Conservation (phyloP, 2,113 vertebrate species). For the Nycticorax nycticorax region DNA sequence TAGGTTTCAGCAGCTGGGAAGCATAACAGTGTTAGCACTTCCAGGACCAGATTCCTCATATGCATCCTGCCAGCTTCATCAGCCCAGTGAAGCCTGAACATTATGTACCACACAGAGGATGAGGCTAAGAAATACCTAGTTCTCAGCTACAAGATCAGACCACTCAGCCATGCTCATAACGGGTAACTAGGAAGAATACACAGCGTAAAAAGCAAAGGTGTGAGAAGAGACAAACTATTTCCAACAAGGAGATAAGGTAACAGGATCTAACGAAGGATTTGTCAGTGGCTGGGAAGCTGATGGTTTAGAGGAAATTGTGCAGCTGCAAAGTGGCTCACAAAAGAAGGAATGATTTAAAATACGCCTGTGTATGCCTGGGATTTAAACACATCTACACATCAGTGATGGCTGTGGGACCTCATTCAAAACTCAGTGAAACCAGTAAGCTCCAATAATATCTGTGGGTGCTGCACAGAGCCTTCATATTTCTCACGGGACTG, state of each 20-base stretch:
- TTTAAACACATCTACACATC: background rate
- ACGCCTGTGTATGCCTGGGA: background rate
- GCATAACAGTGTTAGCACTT: background rate
- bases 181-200: background rate
- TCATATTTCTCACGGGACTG: background rate
- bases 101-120: accelerated
- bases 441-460: background rate
- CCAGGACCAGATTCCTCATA: background rate
- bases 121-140: background rate
- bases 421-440: background rate
- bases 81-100: background rate
- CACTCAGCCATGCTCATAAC: accelerated
- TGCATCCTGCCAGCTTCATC: background rate
- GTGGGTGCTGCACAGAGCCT: background rate
- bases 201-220: background rate
- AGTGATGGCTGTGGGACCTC: background rate
- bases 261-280: background rate
- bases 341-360: background rate
- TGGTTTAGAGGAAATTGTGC: background rate
- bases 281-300: background rate
- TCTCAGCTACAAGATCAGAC: background rate
- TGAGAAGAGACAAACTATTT: background rate
- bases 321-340: background rate
- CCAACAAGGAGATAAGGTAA: background rate
- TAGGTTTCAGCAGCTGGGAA: background rate